These are phyloP conservation scores for Pollenia griseotomentosa DNA, from an alignment of 2,888 invertebrate genomes.

Conservation along the genomic window DNA sequence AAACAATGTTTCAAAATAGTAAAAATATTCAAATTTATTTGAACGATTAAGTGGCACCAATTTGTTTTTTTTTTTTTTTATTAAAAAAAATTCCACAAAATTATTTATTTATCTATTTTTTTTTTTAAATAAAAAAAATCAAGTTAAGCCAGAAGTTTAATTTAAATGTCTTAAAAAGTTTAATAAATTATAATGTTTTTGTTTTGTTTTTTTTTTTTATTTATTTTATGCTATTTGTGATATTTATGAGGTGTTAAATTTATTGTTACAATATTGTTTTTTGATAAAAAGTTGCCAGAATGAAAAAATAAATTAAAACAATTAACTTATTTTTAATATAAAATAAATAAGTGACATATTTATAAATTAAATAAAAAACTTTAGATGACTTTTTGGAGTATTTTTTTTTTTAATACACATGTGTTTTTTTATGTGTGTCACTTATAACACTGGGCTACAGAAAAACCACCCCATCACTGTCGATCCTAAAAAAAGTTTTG, in stretches of 20 bases:
- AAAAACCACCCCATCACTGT: too few species aligned
- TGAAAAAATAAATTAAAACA: not conserved
- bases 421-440: too few species aligned
- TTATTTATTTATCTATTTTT: not conserved
- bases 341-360: not conserved
- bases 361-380: too few species aligned
- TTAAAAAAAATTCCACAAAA: conserved; percentile 1
- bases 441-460: too few species aligned
- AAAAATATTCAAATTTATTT: too few species aligned
- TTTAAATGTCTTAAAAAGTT: conserved; percentile 4
- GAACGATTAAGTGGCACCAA: too few species aligned
- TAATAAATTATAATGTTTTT: not conserved
- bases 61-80: too few species aligned
- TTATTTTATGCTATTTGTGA: conserved; percentile 12
- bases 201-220: not conserved
- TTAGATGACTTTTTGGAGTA: too few species aligned
- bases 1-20: too few species aligned
- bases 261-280: conserved; percentile 8
- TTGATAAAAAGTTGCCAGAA: not conserved
- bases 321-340: not conserved
- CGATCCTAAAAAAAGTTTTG: too few species aligned
- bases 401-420: too few species aligned
- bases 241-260: conserved; percentile 48
- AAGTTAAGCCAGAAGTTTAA: not conserved
- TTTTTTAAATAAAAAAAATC: not conserved